A percentile compares a stretch with the other conserved stretches of the same genome.
phyloP scores from a whole-genome alignment of 1,140 invertebrate genomes.

The Babylonia areolata region DNA sequence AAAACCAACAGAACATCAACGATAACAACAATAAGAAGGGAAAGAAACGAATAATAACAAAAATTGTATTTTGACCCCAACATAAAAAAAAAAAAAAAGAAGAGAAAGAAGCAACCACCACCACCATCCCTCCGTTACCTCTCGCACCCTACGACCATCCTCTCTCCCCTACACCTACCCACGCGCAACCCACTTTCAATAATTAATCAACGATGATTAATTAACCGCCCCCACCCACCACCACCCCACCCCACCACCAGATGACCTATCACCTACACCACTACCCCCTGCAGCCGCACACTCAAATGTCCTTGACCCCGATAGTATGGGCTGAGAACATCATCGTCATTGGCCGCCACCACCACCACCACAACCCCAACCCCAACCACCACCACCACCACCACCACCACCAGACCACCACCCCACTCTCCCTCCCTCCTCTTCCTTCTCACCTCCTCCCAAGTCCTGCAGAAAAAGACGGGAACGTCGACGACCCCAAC shows the following conservation, averaged over 20 bases:
- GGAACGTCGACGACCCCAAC: background rate
- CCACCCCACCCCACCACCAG: background rate
- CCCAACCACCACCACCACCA: background rate
- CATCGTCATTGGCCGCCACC: background rate
- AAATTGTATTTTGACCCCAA: no score
- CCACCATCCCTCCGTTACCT: no score
- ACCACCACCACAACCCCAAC: background rate
- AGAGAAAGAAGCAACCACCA: no score
- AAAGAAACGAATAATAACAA: no score
- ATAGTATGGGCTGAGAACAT: background rate
- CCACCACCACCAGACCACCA: background rate
- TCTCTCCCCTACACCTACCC: no score
- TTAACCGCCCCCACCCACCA: no score
- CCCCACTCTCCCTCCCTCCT: background rate
- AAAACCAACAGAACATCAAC: no score
- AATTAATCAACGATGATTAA: no score
- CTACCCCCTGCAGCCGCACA: background rate
- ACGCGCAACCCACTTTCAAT: no score
- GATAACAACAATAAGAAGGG: no score
- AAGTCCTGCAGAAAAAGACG: background rate
- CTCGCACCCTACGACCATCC: no score
- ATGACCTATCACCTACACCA: background rate
- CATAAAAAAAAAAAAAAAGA: no score
- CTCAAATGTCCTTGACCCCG: background rate
- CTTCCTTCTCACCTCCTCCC: background rate